A percentile compares a stretch with the other conserved stretches of the same genome.
These are phyloP conservation scores for Rhinopithecus roxellana DNA, from an alignment of 2,113 vertebrate genomes.

Conservation along the genomic window DNA sequence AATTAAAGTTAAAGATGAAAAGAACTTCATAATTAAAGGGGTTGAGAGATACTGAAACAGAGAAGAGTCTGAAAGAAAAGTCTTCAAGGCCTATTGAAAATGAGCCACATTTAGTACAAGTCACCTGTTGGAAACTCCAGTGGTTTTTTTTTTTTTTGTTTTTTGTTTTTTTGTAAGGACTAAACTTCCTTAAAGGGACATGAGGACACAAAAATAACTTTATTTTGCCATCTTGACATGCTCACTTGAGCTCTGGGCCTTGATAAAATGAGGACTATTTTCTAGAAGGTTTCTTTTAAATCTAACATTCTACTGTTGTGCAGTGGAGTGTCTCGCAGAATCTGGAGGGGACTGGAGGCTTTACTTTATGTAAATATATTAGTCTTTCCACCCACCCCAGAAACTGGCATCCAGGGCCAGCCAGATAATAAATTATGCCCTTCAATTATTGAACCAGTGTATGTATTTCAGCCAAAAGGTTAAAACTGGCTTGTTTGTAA, in stretches of 20 bases:
- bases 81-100: conserved; percentile 32
- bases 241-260: not conserved
- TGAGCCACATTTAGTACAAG: not conserved
- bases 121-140: not conserved
- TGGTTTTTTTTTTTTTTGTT: not conserved
- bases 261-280: conserved; percentile 28
- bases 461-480: conserved; percentile 42
- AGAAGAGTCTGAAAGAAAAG: not conserved
- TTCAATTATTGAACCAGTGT: conserved; percentile 41
- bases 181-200: not conserved
- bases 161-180: not conserved
- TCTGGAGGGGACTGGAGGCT: not conserved
- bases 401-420: conserved; percentile 3
- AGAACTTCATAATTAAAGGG: conserved; percentile 59
- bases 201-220: conserved; percentile 25
- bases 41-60: conserved; percentile 9
- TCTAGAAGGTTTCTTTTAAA: conserved; percentile 22
- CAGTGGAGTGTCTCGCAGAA: not conserved
- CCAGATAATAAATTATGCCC: conserved; percentile 54
- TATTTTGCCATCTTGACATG: conserved; percentile 36
- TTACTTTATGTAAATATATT: conserved; percentile 56
- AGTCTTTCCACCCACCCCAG: conserved; percentile 2
- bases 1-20: conserved; percentile 60
- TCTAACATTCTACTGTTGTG: not conserved
- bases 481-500: not conserved